A percentile compares a stretch with the other conserved stretches of the same genome.
Conservation (phyloP, 2,113 vertebrate genomes). For the Nettapus auritus region DNA sequence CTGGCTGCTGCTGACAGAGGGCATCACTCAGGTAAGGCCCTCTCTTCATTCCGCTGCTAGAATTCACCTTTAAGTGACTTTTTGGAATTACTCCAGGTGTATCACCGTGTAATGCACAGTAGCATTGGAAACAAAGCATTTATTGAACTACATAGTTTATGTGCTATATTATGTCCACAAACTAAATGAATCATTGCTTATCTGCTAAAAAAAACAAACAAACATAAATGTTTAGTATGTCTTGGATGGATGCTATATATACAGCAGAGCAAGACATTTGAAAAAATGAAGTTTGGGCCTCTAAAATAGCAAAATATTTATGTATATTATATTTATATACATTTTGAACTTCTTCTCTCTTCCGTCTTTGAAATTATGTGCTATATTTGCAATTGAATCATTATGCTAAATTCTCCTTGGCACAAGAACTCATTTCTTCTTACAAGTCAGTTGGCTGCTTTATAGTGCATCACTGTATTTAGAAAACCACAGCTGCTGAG, state of each 20-base stretch:
- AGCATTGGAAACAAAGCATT: not conserved
- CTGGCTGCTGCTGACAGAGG: not conserved
- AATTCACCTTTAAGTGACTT: not conserved
- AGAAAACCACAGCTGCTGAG: conserved; percentile 41
- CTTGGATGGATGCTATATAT: not conserved
- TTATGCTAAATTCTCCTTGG: conserved; percentile 28
- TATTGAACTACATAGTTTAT: not conserved
- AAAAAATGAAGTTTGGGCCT: not conserved
- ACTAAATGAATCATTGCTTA: not conserved
- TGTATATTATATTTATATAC: not conserved
- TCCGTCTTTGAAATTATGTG: not conserved
- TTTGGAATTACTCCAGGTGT: not conserved
- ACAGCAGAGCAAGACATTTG: not conserved
- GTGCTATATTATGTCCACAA: not conserved
- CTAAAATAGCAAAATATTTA: not conserved
- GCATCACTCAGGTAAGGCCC: not conserved
- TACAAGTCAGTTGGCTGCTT: conserved; percentile 44
- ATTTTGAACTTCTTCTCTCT: not conserved
- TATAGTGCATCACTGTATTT: not conserved
- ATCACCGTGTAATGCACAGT: not conserved
- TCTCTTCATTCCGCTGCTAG: not conserved
- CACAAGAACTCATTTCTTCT: not conserved
- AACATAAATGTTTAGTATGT: not conserved
- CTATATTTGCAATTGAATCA: conserved; percentile 3
- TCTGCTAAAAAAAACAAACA: not conserved